Conservation (phyloP, 2,888 invertebrate genomes). For the Acleris literana region DNA sequence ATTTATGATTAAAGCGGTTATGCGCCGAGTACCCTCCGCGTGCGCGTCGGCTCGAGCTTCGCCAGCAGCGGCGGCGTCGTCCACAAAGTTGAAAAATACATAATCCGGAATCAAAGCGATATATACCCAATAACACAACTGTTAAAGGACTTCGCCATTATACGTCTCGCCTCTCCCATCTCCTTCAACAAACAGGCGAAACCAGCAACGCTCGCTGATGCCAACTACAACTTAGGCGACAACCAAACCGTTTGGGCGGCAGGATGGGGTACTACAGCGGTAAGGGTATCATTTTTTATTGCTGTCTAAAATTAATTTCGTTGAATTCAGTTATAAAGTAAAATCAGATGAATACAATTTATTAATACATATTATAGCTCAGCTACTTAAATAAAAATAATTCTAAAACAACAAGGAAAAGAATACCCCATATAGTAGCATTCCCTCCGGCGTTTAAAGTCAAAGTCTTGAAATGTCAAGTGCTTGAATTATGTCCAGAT, state of each 20-base stretch:
- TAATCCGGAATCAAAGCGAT: slow-evolving; percentile 44
- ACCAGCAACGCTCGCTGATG: slow-evolving; percentile 40
- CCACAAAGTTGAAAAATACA: slow-evolving; percentile 23
- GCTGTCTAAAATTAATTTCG: too few relatives aligned
- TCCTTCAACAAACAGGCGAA: slow-evolving; percentile 35
- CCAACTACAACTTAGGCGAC: slow-evolving; percentile 41
- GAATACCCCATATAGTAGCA: too few relatives aligned
- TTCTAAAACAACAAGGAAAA: too few relatives aligned
- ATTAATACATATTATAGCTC: too few relatives aligned
- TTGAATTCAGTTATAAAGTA: too few relatives aligned
- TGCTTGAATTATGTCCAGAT: too few relatives aligned
- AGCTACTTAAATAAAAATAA: too few relatives aligned
- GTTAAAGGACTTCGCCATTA: slow-evolving; percentile 49
- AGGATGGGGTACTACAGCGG: slow-evolving; percentile 56
- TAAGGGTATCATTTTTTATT: slow-evolving; percentile 34
- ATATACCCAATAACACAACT: slow-evolving; percentile 38
- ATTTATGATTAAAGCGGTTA: too few relatives aligned
- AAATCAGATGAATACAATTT: too few relatives aligned
- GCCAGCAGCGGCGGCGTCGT: slow-evolving; percentile 45
- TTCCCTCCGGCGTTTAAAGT: too few relatives aligned
- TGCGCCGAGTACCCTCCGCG: slow-evolving; percentile 45
- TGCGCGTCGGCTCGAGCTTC: slow-evolving; percentile 45
- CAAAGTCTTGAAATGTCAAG: too few relatives aligned
- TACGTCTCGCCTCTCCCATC: slow-evolving; percentile 43
- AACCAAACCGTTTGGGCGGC: slow-evolving; percentile 46